Percentiles rank a stretch among this genome's conserved stretches.
Evolutionary conservation across 2,888 invertebrate species (phyloP).

Genomic region (Eupithecia inturbata): DNA sequence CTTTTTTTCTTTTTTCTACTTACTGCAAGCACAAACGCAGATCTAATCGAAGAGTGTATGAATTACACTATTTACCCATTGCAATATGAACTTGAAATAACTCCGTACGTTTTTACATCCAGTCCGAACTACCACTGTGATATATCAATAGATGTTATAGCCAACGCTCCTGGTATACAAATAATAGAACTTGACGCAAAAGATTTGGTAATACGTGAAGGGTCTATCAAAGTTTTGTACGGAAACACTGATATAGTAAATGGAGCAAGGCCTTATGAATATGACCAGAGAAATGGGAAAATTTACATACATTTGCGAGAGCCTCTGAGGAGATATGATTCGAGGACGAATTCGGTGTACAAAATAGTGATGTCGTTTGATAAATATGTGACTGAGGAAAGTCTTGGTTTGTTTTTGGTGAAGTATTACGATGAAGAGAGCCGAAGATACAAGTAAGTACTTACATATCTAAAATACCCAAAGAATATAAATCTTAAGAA

Average conservation of each 20-base stretch:
- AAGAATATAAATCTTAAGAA: too few species aligned
- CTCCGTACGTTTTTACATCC: constrained; percentile 61
- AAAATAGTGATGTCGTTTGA: constrained; percentile 65
- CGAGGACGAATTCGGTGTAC: constrained; percentile 54
- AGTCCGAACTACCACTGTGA: constrained; percentile 70
- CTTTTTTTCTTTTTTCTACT: constrained; percentile 52
- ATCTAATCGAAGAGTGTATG: constrained; percentile 71
- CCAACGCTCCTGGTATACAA: constrained; percentile 66
- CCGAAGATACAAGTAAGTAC: constrained; percentile 61
- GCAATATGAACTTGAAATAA: constrained; percentile 72
- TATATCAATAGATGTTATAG: constrained; percentile 70
- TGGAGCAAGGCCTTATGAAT: constrained; percentile 63
- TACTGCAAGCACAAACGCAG: constrained; percentile 56
- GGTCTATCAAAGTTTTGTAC: constrained; percentile 63
- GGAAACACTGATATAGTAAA: constrained; percentile 64
- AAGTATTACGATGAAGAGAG: constrained; percentile 63
- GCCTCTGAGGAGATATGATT: constrained; percentile 61
- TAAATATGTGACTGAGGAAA: constrained; percentile 55
- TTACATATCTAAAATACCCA: background rate
- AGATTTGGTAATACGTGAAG: constrained; percentile 61
- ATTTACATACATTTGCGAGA: constrained; percentile 67
- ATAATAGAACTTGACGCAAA: constrained; percentile 70
- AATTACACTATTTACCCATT: constrained; percentile 79
- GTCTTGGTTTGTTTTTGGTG: constrained; percentile 66
- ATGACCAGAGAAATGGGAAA: constrained; percentile 59